Base-by-base conservation (phyloP, 1,140 invertebrate genomes). In the Himalopsyche phryganea region DNA sequence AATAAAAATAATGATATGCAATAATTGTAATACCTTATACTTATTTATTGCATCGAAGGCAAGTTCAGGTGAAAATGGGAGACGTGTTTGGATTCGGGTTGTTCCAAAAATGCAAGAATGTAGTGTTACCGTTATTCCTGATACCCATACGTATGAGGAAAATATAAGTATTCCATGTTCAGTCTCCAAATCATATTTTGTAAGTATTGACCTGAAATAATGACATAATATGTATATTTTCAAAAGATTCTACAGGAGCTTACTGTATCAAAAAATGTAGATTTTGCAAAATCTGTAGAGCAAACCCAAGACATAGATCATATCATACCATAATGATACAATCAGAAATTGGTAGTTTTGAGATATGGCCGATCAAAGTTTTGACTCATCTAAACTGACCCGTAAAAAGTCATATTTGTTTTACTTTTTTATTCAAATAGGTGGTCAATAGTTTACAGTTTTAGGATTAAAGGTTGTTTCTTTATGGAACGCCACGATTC, bases 111-210 rank as follows among this genome's bases (percentile, higher is more conserved):
- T 20, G 41, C 50, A 53, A 19, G 32, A 20, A 36, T 10, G 17
- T 7, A 58, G 19, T 2, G 46, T 40, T 4, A 23, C 11, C 2
- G 46, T 19, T 7, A 45, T 13, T 15, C 58, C 58, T 6, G 32
- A 23, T 32, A 53, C 35, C 58, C 58, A 60, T 28, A 46, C 36
- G 6, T 53, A 6, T 17, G 58, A n/a, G 14, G 58, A 60, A 60
- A 53, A 60, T 18, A 14, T 7, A 9, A 55, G 28, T 5, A 49
- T n/a, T 35, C 18, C 23, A 6, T 32, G 9, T 3, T 17, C 47
- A 2, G n/a, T 28, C 32, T 32, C 11, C 2, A 23, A 9, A 11
- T n/a, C 10, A 13, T 18, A n/a, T 10, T 4, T n/a, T 32, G 19
- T 14, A 2, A 13, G 3, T 5, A 49, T 2, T 28, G 18, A n/a